Evolutionary conservation across 1,140 invertebrate species (phyloP).

Genomic region (Helicorthomorpha holstii): DNA sequence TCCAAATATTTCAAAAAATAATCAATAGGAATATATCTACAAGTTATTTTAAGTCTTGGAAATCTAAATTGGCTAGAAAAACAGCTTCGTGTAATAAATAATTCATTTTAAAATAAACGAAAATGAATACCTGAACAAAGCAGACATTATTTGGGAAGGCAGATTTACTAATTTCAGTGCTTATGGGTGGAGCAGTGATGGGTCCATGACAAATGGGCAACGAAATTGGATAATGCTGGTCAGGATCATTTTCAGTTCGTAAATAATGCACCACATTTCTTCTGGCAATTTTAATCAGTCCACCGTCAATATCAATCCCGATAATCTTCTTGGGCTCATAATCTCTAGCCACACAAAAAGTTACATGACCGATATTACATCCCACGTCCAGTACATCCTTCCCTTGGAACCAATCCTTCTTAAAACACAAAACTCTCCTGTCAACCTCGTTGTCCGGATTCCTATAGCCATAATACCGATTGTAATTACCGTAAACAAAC

Average conservation of each 20-base stretch:
- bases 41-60: too few relatives aligned
- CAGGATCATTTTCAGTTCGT: conserved; percentile 21
- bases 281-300: conserved; percentile 61
- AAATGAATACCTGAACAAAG: conserved; percentile 55
- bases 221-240: conserved; percentile 24
- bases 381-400: conserved; percentile 93
- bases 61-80: too few relatives aligned
- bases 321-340: conserved; percentile 65
- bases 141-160: conserved; percentile 72
- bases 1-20: too few relatives aligned
- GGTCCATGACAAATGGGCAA: conserved; percentile 26
- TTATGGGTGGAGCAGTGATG: conserved; percentile 15
- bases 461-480: conserved; percentile 89
- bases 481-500: conserved; percentile 92
- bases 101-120: conserved; percentile 6
- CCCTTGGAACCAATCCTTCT: conserved; percentile 63
- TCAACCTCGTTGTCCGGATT: conserved; percentile 65
- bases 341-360: conserved; percentile 58
- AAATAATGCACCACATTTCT: conserved; percentile 67
- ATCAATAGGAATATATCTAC: too few relatives aligned
- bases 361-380: conserved; percentile 92
- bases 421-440: conserved; percentile 60
- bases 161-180: conserved; percentile 19
- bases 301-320: conserved; percentile 89
- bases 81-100: too few relatives aligned